Percentiles rank a stretch among this genome's conserved stretches.
These are phyloP conservation scores for Palloptera scutellata DNA, from an alignment of 2,888 invertebrate species.

Conservation along the genomic window DNA sequence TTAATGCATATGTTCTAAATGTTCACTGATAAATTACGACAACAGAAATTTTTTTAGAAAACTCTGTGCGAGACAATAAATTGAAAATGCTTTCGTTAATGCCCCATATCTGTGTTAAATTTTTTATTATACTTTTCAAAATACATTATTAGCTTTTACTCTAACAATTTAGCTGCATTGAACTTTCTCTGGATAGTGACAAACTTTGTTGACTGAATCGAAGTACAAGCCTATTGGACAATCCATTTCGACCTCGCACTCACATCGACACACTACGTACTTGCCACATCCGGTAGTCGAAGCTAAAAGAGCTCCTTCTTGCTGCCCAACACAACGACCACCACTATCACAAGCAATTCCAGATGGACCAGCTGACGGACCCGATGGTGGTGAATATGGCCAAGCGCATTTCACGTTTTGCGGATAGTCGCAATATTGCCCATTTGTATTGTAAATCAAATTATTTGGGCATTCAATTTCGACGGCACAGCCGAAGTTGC, in stretches of 20 bases:
- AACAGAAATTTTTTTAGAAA: too few species aligned
- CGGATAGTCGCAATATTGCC: slow-evolving; percentile 48
- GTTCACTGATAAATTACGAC: too few species aligned
- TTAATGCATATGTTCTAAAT: too few species aligned
- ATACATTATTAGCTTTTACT: too few species aligned
- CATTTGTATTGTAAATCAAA: slow-evolving; percentile 44
- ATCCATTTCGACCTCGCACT: slow-evolving; percentile 47
- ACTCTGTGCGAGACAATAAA: too few species aligned
- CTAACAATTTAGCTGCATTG: too few species aligned
- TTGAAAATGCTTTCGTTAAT: too few species aligned
- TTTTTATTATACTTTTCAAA: too few species aligned
- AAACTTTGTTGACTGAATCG: slow-evolving; percentile 31
- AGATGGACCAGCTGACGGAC: slow-evolving; percentile 53
- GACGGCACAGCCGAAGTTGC: slow-evolving; percentile 31
- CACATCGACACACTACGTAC: slow-evolving; percentile 53
- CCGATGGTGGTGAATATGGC: slow-evolving; percentile 47
- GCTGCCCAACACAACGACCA: slow-evolving; percentile 45
- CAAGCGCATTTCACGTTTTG: slow-evolving; percentile 46
- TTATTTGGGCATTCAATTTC: slow-evolving; percentile 45
- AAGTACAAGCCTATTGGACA: slow-evolving; percentile 37
- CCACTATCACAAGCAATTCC: slow-evolving; percentile 47
- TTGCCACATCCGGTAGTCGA: slow-evolving; percentile 30
- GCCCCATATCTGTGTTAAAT: too few species aligned
- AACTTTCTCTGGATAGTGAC: slow-evolving; percentile 38
- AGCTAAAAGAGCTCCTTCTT: slow-evolving; percentile 40